These are phyloP conservation scores for Vulpes vulpes DNA, from an alignment of 2,113 vertebrate species.

Conservation along the genomic window DNA sequence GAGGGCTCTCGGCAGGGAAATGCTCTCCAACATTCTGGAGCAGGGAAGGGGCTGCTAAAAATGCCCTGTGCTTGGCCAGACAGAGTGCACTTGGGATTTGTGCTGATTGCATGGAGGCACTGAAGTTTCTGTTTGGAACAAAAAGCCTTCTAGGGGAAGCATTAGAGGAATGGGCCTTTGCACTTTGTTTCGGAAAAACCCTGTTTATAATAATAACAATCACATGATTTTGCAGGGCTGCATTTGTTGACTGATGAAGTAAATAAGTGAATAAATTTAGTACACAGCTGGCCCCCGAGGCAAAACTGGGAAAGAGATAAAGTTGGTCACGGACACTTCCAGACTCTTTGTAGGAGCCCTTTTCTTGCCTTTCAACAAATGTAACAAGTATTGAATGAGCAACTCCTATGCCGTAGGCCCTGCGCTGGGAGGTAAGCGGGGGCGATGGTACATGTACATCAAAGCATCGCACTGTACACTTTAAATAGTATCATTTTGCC, in stretches of 20 bases:
- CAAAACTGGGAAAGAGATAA: background rate
- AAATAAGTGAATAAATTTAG: conserved; percentile 65
- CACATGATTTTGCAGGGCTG: conserved; percentile 33
- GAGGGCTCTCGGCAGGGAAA: background rate
- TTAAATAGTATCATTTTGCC: background rate
- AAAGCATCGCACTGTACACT: background rate
- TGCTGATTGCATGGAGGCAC: background rate
- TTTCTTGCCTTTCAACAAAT: conserved; percentile 39
- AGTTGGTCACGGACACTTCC: background rate
- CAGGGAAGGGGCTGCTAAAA: background rate
- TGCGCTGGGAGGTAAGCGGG: background rate
- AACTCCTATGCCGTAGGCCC: background rate
- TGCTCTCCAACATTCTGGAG: conserved; percentile 22
- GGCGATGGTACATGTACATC: too few relatives aligned
- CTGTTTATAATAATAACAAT: conserved; percentile 55
- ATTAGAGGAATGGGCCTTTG: background rate
- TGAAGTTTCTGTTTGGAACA: conserved; percentile 29
- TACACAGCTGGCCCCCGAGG: background rate
- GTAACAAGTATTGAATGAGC: background rate
- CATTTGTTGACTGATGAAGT: conserved; percentile 59
- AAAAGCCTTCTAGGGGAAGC: conserved; percentile 22
- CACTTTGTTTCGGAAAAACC: conserved; percentile 44
- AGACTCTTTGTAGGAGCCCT: background rate
- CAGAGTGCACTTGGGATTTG: background rate
- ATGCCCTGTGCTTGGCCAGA: conserved; percentile 22